These are phyloP conservation scores for Malachius bipustulatus DNA, from an alignment of 2,888 invertebrate genomes.

Conservation along the genomic window DNA sequence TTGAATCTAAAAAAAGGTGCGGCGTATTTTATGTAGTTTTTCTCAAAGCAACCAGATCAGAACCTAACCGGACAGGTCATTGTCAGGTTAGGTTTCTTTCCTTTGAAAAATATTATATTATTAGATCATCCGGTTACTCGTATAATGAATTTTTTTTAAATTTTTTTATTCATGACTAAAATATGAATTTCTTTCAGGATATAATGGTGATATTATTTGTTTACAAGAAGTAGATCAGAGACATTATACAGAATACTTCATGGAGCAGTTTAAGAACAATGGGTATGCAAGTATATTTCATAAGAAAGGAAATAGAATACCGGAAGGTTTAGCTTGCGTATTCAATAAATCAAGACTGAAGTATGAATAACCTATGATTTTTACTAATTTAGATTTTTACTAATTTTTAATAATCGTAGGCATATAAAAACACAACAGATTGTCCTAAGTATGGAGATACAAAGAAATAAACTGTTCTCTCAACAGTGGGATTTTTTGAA, in stretches of 20 bases:
- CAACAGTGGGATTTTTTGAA: conserved; percentile 46
- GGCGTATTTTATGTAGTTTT: no score
- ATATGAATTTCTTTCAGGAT: conserved; percentile 45
- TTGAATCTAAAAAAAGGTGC: neutral
- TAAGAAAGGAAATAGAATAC: conserved; percentile 59
- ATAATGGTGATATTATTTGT: conserved; percentile 81
- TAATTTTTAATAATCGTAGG: no score
- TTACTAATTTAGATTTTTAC: no score
- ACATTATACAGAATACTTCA: conserved; percentile 57
- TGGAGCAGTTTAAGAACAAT: conserved; percentile 43
- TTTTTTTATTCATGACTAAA: no score
- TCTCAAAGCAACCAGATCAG: no score
- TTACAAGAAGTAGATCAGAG: conserved; percentile 87
- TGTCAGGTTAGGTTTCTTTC: no score
- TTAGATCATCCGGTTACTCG: no score
- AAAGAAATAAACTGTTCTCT: conserved; percentile 40
- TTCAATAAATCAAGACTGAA: conserved; percentile 58
- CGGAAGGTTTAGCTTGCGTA: conserved; percentile 76
- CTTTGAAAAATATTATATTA: no score
- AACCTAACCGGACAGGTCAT: no score
- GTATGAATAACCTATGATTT: conserved; percentile 39
- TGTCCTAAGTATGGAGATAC: conserved; percentile 46
- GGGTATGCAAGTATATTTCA: conserved; percentile 52
- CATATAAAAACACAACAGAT: conserved; percentile 40
- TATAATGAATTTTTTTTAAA: no score